These are phyloP conservation scores for Tragelaphus buxtoni DNA, from an alignment of 2,113 vertebrate species.

Conservation along the genomic window DNA sequence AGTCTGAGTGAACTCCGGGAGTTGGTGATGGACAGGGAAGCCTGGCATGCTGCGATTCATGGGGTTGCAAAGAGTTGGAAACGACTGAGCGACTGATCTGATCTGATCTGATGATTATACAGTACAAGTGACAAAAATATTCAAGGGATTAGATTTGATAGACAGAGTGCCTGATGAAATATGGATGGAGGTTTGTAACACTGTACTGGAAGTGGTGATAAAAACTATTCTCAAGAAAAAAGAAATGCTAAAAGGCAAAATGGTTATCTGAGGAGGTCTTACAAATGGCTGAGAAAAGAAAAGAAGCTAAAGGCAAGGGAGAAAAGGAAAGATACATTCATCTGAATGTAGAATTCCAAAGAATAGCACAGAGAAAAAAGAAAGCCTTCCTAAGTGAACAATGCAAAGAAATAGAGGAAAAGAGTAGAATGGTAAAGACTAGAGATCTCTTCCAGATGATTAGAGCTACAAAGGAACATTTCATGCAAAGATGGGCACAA, in stretches of 20 bases:
- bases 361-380: not conserved
- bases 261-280: not conserved
- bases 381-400: not conserved
- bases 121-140: not conserved
- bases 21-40: too few relatives aligned
- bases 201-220: not conserved
- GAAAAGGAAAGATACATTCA: not conserved
- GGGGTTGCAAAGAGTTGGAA: too few relatives aligned
- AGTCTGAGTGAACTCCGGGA: too few relatives aligned
- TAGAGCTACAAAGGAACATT: not conserved
- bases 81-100: too few relatives aligned
- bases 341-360: not conserved
- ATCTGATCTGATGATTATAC: too few relatives aligned
- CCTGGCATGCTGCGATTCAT: too few relatives aligned
- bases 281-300: not conserved
- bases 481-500: not conserved
- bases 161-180: not conserved
- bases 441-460: not conserved
- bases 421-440: not conserved
- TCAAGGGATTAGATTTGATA: not conserved
- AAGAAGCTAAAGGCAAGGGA: not conserved
- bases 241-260: not conserved
- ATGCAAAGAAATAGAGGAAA: not conserved
- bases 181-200: not conserved
- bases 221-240: not conserved